Evolutionary conservation across 2,797 vertebrate genomes (phyloP).

Genomic region (Falco concolor): DNA sequence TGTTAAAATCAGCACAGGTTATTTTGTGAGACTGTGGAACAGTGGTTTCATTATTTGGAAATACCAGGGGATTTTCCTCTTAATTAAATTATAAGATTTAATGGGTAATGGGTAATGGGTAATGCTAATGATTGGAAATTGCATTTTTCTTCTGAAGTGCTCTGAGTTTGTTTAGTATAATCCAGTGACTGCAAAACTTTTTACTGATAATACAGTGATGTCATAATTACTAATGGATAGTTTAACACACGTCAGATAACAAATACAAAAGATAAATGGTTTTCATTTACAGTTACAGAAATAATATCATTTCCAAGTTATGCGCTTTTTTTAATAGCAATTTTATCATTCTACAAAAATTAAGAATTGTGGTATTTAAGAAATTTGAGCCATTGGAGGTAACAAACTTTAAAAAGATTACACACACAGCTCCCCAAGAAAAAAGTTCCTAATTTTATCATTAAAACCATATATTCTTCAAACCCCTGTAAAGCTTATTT

Average conservation of each 20-base stretch:
- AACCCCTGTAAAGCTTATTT: not conserved
- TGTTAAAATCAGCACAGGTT: not conserved
- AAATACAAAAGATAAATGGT: not conserved
- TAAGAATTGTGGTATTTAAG: not conserved
- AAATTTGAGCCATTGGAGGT: not conserved
- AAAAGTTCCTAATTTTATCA: not conserved
- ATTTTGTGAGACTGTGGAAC: not conserved
- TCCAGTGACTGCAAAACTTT: not conserved
- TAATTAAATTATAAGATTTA: not conserved
- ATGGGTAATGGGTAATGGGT: not conserved
- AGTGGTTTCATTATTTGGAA: not conserved
- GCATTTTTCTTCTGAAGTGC: not conserved
- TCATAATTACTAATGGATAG: not conserved
- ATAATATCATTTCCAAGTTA: not conserved
- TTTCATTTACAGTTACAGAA: not conserved
- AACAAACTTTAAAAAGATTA: not conserved
- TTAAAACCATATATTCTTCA: not conserved
- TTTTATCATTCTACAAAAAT: not conserved
- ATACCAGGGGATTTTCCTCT: not conserved
- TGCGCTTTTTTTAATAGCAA: not conserved
- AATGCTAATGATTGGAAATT: not conserved
- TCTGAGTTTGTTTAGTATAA: not conserved
- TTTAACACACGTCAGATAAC: not conserved
- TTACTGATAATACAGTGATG: not conserved
- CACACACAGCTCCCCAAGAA: accelerated